A percentile compares a stretch with the other conserved stretches of the same genome.
These are phyloP conservation scores for Danio jaintianensis DNA, from an alignment of 2,797 vertebrate genomes.

Conservation along the genomic window DNA sequence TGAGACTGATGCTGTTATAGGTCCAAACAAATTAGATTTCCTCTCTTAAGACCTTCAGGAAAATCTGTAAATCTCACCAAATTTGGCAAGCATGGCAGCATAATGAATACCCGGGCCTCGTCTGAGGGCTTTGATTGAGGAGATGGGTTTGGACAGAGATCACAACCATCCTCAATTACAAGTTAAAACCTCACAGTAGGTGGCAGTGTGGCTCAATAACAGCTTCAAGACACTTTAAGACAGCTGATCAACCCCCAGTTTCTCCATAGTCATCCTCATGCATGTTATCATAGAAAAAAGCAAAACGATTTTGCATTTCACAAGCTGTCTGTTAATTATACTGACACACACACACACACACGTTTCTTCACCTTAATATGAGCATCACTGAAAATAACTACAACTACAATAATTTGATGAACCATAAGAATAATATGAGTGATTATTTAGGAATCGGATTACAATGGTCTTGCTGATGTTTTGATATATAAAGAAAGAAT, in stretches of 20 bases:
- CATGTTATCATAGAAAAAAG: slow-evolving; percentile 22
- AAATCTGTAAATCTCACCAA: slow-evolving; percentile 11
- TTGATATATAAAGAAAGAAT: no score
- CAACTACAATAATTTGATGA: no score
- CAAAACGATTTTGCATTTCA: slow-evolving; percentile 7
- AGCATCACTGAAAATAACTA: not conserved
- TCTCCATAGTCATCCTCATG: not conserved
- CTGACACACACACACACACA: not conserved
- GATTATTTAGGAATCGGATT: not conserved
- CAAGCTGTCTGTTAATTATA: not conserved
- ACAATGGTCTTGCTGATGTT: not conserved
- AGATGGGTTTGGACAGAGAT: slow-evolving; percentile 22
- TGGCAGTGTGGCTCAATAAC: slow-evolving; percentile 76
- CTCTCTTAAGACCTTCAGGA: not conserved
- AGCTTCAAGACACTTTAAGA: slow-evolving; percentile 24
- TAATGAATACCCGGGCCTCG: slow-evolving; percentile 16
- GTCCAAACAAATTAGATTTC: slow-evolving; percentile 7
- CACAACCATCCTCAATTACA: slow-evolving; percentile 13
- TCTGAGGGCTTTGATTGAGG: slow-evolving; percentile 22
- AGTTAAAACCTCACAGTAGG: slow-evolving; percentile 64
- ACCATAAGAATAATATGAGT: not conserved
- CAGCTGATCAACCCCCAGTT: slow-evolving; percentile 34
- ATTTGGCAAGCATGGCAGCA: not conserved
- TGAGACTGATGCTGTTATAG: slow-evolving; percentile 29
- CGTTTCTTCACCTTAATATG: not conserved